Conservation (phyloP, 1,140 invertebrate species). For the Pseudoatta argentina region DNA sequence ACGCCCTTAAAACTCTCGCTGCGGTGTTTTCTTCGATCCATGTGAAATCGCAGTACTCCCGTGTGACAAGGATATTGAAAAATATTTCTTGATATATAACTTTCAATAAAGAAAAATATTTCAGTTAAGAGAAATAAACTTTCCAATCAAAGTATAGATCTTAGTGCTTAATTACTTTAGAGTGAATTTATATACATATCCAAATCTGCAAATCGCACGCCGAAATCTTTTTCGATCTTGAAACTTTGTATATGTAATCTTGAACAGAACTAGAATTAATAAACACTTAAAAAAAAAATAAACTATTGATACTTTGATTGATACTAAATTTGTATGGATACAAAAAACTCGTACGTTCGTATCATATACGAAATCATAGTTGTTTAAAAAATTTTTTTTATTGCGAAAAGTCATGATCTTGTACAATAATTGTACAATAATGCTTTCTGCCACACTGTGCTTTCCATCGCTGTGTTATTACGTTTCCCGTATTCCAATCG, state of each 20-base stretch:
- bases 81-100: background rate
- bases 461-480: background rate
- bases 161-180: too few relatives aligned
- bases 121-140: too few relatives aligned
- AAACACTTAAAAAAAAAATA: too few relatives aligned
- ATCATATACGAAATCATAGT: background rate
- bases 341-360: background rate
- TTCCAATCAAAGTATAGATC: too few relatives aligned
- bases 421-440: background rate
- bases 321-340: background rate
- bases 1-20: conserved; percentile 13
- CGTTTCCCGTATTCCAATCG: conserved; percentile 9
- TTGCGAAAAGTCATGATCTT: background rate
- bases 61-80: background rate
- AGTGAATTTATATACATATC: too few relatives aligned
- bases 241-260: too few relatives aligned
- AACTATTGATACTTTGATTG: background rate
- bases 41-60: background rate
- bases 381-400: background rate
- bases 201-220: too few relatives aligned
- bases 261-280: too few relatives aligned
- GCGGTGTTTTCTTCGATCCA: background rate
- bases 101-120: background rate
- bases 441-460: background rate
- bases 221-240: too few relatives aligned